These are phyloP conservation scores for Drosophila leonis DNA, from an alignment of 2,888 invertebrate genomes.

Conservation along the genomic window DNA sequence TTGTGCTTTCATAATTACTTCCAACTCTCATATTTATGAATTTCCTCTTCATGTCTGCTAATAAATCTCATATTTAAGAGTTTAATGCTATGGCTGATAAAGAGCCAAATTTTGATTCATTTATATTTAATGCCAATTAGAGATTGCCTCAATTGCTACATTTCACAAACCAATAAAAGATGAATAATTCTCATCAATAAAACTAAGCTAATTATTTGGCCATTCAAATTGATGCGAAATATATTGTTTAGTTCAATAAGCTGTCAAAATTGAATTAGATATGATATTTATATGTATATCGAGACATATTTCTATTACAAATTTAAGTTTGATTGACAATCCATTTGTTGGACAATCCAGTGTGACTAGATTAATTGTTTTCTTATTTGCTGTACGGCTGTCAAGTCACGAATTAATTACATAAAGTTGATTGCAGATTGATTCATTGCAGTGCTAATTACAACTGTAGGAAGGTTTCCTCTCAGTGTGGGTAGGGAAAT, in stretches of 20 bases:
- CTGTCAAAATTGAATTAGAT: neutral
- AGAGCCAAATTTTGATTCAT: neutral
- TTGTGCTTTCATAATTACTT: no score
- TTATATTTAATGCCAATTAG: neutral
- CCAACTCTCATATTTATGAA: neutral
- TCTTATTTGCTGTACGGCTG: conserved; percentile 29
- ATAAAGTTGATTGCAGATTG: conserved; percentile 29
- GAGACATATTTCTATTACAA: neutral
- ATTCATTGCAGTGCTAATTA: conserved; percentile 35
- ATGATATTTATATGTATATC: neutral
- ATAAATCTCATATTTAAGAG: neutral
- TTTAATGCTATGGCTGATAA: neutral
- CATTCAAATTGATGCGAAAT: neutral
- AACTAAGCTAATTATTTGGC: neutral
- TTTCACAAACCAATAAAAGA: neutral
- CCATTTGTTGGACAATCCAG: neutral
- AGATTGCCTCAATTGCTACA: neutral
- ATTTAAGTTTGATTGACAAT: neutral
- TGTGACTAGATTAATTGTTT: conserved; percentile 14
- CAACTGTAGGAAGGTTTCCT: conserved; percentile 18
- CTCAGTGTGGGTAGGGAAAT: conserved; percentile 12
- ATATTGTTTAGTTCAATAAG: neutral
- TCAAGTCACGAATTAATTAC: conserved; percentile 67
- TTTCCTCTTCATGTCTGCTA: neutral
- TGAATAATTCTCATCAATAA: neutral